Base-by-base conservation (phyloP, 2,113 vertebrate genomes). In the Alectura lathami region DNA sequence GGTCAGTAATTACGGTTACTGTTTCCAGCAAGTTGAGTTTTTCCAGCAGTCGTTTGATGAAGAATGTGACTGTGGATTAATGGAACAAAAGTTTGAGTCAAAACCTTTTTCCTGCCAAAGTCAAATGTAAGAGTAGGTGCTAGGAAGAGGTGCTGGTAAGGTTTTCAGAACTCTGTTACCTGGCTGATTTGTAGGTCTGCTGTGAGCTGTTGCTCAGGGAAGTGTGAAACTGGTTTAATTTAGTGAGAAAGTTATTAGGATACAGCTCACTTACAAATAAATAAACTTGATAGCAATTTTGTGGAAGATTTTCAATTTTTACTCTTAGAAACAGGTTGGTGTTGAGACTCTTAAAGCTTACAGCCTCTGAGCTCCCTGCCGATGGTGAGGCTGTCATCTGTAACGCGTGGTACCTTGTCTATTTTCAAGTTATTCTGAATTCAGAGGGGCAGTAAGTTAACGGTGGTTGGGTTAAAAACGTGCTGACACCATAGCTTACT, bases 21-120 rank as follows among this genome's bases (percentile, higher is more conserved):
- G 63, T 95, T 96, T 95, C 95, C 94, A 96, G 82, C 78, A 88
- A 94, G 91, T 50, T 95, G 95, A 97, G 84, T 89, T 96, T 94
- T 96, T 96, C 95, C 93, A 94, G 94, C 84, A 87, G 63, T 76
- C 82, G 74, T 95, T 95, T 86, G 91, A 68, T 78, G 86, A 91
- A 92, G 80, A 92, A 96, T 82, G 86, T 83, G 91, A 51, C 86
- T 84, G 53, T 83, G 73, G 92, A 96, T 95, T 96, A 95, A 92
- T 86, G 91, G 88, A 83, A 92, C 2, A 1, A 83, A 83, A 93
- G 93, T 89, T 57, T 43, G 70, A 94, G 80, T 95, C 72, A 67
- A 96, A 90, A 84, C 36, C 82, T 59, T 82, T 47, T 73, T 90
- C 86, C 45, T 94, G 84, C 93, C 94, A 85, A 94, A 92, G 69